A percentile compares a stretch with the other conserved stretches of the same genome.
These are phyloP conservation scores for Cosmia pyralina DNA, from an alignment of 2,888 invertebrate species.

Conservation along the genomic window DNA sequence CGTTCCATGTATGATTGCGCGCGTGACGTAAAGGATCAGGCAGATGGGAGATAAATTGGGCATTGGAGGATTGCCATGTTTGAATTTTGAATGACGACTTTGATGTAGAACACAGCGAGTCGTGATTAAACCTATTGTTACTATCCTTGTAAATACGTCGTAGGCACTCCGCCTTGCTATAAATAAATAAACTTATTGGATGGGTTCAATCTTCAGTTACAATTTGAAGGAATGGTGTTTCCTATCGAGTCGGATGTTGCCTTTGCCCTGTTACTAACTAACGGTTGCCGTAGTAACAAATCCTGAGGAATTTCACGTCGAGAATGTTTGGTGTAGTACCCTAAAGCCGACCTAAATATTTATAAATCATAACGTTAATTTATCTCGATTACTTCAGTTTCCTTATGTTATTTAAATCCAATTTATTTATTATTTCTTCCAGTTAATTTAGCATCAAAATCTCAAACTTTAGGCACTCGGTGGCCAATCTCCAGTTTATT, in stretches of 20 bases:
- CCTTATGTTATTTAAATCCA: conserved; percentile 5
- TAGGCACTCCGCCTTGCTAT: too few species aligned
- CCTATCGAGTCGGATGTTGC: background rate
- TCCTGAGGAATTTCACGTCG: background rate
- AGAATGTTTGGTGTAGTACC: background rate
- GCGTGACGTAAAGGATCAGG: background rate
- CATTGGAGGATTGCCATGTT: too few species aligned
- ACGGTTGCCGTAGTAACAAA: conserved; percentile 13
- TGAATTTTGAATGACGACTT: too few species aligned
- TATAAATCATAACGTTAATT: conserved; percentile 23
- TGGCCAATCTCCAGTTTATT: conserved; percentile 34
- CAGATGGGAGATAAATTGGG: background rate
- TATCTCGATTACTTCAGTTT: conserved; percentile 2
- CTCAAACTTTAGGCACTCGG: conserved; percentile 13
- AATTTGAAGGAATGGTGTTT: background rate
- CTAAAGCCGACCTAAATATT: conserved; percentile 8
- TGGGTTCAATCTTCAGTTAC: conserved; percentile 1
- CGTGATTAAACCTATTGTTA: too few species aligned
- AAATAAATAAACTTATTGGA: conserved; percentile 3
- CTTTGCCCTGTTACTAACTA: too few species aligned
- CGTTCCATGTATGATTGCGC: conserved; percentile 15
- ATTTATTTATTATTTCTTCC: conserved; percentile 27
- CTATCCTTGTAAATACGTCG: too few species aligned
- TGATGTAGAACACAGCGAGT: too few species aligned
- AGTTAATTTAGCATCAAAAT: conserved; percentile 31